These are phyloP conservation scores for Nasonia vitripennis DNA, from an alignment of 1,140 invertebrate species.

Conservation along the genomic window DNA sequence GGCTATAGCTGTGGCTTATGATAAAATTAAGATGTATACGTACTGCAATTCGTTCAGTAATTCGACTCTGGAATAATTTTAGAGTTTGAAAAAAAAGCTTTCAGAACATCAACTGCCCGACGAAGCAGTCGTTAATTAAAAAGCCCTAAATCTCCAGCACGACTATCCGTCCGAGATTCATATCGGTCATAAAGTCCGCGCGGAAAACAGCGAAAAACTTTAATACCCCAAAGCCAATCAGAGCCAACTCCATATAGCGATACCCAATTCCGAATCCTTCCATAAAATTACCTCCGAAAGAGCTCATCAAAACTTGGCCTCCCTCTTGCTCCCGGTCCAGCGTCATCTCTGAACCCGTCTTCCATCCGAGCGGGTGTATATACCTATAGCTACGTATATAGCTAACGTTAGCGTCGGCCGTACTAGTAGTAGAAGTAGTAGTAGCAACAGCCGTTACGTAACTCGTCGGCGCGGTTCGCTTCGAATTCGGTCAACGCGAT, in stretches of 20 bases:
- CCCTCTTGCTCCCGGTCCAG: not conserved
- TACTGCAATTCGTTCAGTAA: not conserved
- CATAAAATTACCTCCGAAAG: not conserved
- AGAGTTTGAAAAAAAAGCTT: too few species aligned
- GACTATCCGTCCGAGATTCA: not conserved
- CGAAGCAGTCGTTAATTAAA: not conserved
- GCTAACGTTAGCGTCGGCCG: not conserved
- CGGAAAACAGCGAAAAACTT: not conserved
- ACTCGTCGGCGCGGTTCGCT: not conserved
- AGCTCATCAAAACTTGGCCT: slow-evolving; percentile 39
- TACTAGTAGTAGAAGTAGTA: not conserved
- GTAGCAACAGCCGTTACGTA: not conserved
- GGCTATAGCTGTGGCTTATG: not conserved
- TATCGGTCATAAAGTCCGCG: not conserved
- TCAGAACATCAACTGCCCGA: too few species aligned
- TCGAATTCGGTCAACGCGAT: slow-evolving; percentile 34
- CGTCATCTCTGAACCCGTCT: not conserved
- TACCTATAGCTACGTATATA: not conserved
- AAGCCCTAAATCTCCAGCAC: not conserved
- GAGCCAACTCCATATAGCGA: not conserved
- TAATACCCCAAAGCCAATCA: not conserved
- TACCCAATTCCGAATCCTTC: slow-evolving; percentile 12
- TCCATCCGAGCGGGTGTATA: not conserved
- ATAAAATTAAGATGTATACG: not conserved
- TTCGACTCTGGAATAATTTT: too few species aligned